A percentile compares a stretch with the other conserved stretches of the same genome.
Evolutionary conservation across 2,113 vertebrate genomes (phyloP).

Genomic region (Phylloscopus trochiloides): DNA sequence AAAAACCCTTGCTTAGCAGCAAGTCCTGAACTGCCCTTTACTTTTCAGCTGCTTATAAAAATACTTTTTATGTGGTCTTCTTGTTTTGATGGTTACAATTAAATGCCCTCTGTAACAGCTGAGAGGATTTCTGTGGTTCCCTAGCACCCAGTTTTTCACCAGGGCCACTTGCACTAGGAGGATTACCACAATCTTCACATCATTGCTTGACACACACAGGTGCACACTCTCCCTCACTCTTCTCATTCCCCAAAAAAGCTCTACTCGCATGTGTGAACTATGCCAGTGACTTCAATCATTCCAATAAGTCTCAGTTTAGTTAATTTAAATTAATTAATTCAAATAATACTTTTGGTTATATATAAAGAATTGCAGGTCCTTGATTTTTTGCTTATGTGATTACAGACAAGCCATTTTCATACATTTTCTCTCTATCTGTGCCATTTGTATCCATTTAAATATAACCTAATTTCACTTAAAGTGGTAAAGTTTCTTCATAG

Average conservation of each 20-base stretch:
- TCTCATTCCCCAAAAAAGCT: background rate
- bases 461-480: background rate
- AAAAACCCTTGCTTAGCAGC: background rate
- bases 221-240: background rate
- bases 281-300: background rate
- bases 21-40: background rate
- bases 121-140: background rate
- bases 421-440: background rate
- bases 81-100: background rate
- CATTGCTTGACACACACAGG: fast-evolving
- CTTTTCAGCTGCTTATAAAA: background rate
- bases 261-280: background rate
- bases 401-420: background rate
- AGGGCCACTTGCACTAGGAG: background rate
- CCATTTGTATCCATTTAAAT: background rate
- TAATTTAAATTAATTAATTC: background rate
- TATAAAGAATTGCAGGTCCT: background rate
- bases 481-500: background rate
- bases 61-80: background rate
- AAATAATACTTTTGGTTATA: background rate
- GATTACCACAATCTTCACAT: background rate
- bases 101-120: background rate
- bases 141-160: background rate
- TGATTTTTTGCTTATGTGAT: background rate
- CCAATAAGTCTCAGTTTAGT: background rate